A percentile compares a stretch with the other conserved stretches of the same genome.
Conservation (phyloP, 2,797 vertebrate species). For the Naso thynnoides region DNA sequence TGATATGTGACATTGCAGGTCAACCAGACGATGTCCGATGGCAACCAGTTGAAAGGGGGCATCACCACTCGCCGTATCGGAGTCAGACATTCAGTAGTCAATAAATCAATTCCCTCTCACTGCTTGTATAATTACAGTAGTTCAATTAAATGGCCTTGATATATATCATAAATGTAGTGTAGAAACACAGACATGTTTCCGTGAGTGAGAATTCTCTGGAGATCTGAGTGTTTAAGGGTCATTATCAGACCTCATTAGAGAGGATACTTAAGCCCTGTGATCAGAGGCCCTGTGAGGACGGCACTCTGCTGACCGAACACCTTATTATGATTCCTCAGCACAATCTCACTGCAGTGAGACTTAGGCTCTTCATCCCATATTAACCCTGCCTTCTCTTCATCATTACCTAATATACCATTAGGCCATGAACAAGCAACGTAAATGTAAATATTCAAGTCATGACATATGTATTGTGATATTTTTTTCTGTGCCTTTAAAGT, state of each 20-base stretch:
- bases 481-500: background rate
- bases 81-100: no score
- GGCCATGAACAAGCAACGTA: background rate
- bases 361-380: conserved; percentile 64
- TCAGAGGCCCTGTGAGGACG: conserved; percentile 20
- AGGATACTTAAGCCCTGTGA: conserved; percentile 53
- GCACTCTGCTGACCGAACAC: conserved; percentile 62
- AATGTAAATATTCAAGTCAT: background rate
- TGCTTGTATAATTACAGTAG: no score
- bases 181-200: background rate
- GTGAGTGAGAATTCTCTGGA: background rate
- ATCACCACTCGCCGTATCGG: no score
- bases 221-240: conserved; percentile 37
- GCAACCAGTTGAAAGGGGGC: no score
- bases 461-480: background rate
- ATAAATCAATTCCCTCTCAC: no score
- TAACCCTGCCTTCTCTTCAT: conserved; percentile 39
- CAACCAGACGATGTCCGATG: no score
- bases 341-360: conserved; percentile 41
- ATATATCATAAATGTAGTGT: background rate
- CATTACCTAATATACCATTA: conserved; percentile 6
- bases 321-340: conserved; percentile 72
- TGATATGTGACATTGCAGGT: no score
- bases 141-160: no score
- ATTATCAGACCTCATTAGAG: conserved; percentile 43